A percentile compares a stretch with the other conserved stretches of the same genome.
These are phyloP conservation scores for Eremobia ochroleuca DNA, from an alignment of 2,888 invertebrate genomes.

Conservation along the genomic window DNA sequence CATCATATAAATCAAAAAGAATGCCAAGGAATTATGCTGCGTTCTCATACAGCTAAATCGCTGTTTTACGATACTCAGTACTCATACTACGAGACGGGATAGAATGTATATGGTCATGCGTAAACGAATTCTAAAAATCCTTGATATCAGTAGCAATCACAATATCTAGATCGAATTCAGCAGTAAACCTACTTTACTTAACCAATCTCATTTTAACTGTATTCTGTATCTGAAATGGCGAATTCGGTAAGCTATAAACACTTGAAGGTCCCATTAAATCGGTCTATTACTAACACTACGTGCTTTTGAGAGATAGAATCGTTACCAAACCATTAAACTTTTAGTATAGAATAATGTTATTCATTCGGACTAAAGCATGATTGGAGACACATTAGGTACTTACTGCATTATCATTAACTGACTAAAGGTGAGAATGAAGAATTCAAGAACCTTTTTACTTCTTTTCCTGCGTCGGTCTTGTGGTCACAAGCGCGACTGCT, in stretches of 20 bases:
- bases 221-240: slow-evolving; percentile 46
- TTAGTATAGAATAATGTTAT: slow-evolving; percentile 6
- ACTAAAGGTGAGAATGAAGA: not conserved
- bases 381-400: not conserved
- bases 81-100: not conserved
- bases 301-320: not conserved
- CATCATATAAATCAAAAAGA: not conserved
- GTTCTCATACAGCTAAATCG: not conserved
- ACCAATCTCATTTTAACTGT: slow-evolving; percentile 59
- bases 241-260: slow-evolving; percentile 57
- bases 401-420: not conserved
- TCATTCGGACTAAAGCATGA: not conserved
- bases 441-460: not conserved
- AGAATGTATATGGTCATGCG: not conserved
- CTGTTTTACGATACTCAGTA: not conserved
- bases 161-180: slow-evolving; percentile 45
- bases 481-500: not conserved
- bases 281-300: slow-evolving; percentile 1
- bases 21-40: not conserved
- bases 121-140: not conserved
- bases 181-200: slow-evolving; percentile 58
- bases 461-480: not conserved
- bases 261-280: slow-evolving; percentile 22
- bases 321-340: slow-evolving; percentile 3
- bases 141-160: slow-evolving; percentile 39